These are phyloP conservation scores for Cosmorhoe ocellata DNA, from an alignment of 2,888 invertebrate genomes.

Conservation along the genomic window DNA sequence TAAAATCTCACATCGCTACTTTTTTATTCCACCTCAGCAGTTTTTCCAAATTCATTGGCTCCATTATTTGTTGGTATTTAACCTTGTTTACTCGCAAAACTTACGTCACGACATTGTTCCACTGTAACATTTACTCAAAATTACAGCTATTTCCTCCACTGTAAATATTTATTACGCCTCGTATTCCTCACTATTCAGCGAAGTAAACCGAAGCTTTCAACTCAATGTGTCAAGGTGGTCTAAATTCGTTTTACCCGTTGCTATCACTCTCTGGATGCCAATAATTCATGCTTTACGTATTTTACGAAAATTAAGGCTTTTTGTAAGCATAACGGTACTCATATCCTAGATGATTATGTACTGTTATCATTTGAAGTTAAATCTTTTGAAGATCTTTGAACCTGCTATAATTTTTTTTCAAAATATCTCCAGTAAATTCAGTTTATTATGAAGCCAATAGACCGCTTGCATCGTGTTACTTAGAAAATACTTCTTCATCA, in stretches of 20 bases:
- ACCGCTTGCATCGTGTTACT: too few species aligned
- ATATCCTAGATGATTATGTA: too few species aligned
- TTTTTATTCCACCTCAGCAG: not conserved
- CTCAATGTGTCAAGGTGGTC: constrained; percentile 68
- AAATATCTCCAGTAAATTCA: too few species aligned
- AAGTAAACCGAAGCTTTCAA: constrained; percentile 25
- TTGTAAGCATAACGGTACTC: too few species aligned
- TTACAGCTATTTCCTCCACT: constrained; percentile 18
- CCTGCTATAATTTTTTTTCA: too few species aligned
- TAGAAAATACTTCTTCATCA: too few species aligned
- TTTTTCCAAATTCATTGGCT: not conserved
- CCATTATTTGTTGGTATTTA: not conserved
- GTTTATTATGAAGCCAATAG: too few species aligned
- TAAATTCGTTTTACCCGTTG: constrained; percentile 46
- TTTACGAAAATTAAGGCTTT: too few species aligned
- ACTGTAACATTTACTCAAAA: constrained; percentile 2
- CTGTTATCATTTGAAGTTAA: too few species aligned
- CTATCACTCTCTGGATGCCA: constrained; percentile 23
- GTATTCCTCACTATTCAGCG: constrained; percentile 25
- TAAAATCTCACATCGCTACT: too few species aligned
- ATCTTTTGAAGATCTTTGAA: too few species aligned
- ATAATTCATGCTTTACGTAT: constrained; percentile 31
- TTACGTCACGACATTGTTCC: constrained; percentile 16
- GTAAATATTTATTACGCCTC: constrained; percentile 26
- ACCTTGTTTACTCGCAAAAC: constrained; percentile 6